phyloP scores from a whole-genome alignment of 2,797 vertebrate species.

The Protosalanx chinensis region DNA sequence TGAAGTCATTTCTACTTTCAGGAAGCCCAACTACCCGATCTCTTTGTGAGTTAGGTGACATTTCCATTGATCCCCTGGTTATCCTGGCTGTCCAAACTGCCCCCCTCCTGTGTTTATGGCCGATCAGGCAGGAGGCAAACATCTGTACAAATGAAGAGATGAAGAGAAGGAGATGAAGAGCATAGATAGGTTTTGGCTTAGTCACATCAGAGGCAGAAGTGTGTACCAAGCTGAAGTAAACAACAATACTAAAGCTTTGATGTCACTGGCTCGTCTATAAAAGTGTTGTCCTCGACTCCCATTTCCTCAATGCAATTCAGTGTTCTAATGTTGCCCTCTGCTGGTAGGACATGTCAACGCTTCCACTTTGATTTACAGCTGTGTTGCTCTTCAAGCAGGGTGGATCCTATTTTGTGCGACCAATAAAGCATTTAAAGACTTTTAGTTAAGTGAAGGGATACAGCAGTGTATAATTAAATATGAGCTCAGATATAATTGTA shows the following conservation, averaged over 20 bases:
- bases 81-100: conserved; percentile 50
- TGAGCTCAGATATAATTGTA: not conserved
- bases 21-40: conserved; percentile 54
- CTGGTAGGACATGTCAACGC: conserved; percentile 44
- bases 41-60: conserved; percentile 67
- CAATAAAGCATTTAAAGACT: too few relatives aligned
- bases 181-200: conserved; percentile 24
- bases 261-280: conserved; percentile 25
- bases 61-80: conserved; percentile 58
- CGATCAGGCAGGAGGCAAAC: conserved; percentile 49
- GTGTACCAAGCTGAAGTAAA: conserved; percentile 31
- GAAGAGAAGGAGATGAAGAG: conserved; percentile 27
- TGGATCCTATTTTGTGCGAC: too few relatives aligned
- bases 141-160: conserved; percentile 62
- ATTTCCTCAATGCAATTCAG: not conserved
- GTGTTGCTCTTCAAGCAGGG: too few relatives aligned
- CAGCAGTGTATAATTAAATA: too few relatives aligned
- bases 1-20: conserved; percentile 35
- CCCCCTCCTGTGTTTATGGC: conserved; percentile 53
- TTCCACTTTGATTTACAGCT: too few relatives aligned
- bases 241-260: conserved; percentile 19
- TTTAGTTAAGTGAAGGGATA: not conserved
- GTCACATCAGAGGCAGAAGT: conserved; percentile 18
- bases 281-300: not conserved
- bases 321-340: conserved; percentile 53